A percentile compares a stretch with the other conserved stretches of the same genome.
phyloP scores from a whole-genome alignment of 2,113 vertebrate genomes.

The Eublepharis macularius region DNA sequence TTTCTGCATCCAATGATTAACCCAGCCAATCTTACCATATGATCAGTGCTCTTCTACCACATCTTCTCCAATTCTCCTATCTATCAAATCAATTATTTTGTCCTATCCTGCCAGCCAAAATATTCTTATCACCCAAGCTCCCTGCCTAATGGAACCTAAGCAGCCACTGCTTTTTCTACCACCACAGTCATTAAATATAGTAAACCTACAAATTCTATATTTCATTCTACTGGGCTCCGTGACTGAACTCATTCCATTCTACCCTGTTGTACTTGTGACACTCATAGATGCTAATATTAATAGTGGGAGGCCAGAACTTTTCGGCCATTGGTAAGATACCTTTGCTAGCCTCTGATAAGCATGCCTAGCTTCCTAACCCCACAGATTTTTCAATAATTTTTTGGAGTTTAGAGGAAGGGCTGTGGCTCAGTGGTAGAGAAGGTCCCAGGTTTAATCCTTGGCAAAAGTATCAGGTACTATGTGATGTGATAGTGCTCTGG shows the following conservation, averaged over 20 bases:
- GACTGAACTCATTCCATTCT: too few species aligned
- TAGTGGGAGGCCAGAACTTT: background rate
- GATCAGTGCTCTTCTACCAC: background rate
- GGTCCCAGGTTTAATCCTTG: too few species aligned
- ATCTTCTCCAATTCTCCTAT: background rate
- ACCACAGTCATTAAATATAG: background rate
- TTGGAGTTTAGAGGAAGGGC: background rate
- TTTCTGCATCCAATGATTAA: too few species aligned
- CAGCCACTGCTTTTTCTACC: background rate
- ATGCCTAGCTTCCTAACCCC: background rate
- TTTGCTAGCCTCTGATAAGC: background rate
- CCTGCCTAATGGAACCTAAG: background rate
- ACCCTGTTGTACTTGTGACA: background rate
- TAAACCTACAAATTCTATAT: background rate
- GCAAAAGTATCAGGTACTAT: too few species aligned
- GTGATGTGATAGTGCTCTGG: too few species aligned
- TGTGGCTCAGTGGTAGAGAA: too few species aligned
- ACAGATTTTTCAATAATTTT: background rate
- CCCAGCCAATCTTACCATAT: background rate
- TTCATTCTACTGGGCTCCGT: background rate
- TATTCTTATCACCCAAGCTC: too few species aligned
- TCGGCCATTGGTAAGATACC: background rate
- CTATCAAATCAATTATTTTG: background rate
- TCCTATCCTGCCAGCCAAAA: background rate
- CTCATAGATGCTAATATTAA: background rate